Evolutionary conservation across 2,113 vertebrate genomes (phyloP).

Genomic region (Carettochelys insculpta): DNA sequence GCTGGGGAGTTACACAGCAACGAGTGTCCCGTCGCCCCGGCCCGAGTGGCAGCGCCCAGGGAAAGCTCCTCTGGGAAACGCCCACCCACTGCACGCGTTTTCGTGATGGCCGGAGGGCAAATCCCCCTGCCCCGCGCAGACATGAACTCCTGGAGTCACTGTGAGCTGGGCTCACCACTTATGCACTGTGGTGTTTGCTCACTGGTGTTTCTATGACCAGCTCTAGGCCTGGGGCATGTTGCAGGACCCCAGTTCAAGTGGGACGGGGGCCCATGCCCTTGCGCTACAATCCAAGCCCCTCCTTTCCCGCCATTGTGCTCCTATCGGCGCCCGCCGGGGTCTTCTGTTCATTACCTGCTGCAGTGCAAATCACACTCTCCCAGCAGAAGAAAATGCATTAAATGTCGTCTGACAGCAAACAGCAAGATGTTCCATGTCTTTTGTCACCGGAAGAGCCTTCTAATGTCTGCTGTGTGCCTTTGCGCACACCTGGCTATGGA

Average conservation of each 20-base stretch:
- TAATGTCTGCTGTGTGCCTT: background rate
- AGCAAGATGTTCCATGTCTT: background rate
- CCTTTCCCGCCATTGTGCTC: background rate
- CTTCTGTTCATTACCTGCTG: background rate
- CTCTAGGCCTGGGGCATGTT: background rate
- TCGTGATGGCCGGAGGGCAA: background rate
- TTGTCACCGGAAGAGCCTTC: background rate
- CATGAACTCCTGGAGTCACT: background rate
- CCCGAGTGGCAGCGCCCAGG: no score
- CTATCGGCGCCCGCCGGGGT: background rate
- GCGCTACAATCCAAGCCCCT: background rate
- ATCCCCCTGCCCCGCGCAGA: no score
- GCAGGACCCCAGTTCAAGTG: background rate
- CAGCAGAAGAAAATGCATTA: background rate
- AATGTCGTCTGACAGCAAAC: background rate
- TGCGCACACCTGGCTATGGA: background rate
- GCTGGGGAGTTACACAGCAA: background rate
- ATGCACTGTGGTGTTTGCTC: background rate
- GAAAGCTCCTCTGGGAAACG: background rate
- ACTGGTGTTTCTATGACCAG: background rate
- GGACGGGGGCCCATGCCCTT: background rate
- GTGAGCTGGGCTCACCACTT: background rate
- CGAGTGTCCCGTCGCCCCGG: no score
- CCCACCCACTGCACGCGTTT: background rate
- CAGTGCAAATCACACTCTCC: background rate